A percentile compares a stretch with the other conserved stretches of the same genome.
These are phyloP conservation scores for Drosophila erecta DNA, from an alignment of 1,140 invertebrate species.

Conservation along the genomic window DNA sequence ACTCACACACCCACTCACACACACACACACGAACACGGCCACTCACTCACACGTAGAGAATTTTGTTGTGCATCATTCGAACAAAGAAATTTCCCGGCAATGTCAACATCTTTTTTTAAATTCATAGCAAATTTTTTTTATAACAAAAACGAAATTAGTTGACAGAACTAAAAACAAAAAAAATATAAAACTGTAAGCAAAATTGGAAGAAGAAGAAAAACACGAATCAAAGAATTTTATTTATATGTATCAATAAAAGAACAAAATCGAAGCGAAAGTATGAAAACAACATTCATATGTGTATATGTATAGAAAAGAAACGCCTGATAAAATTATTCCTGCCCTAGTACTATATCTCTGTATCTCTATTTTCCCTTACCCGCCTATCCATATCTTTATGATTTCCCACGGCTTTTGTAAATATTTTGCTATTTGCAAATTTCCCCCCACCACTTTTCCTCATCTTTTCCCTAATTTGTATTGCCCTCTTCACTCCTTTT, in stretches of 20 bases:
- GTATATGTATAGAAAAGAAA: constrained; percentile 18
- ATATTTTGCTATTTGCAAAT: constrained; percentile 63
- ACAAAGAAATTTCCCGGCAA: constrained; percentile 35
- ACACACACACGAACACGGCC: constrained; percentile 21
- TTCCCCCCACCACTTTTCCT: constrained; percentile 37
- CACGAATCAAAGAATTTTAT: constrained; percentile 51
- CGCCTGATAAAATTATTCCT: constrained; percentile 14
- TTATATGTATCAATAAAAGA: constrained; percentile 54
- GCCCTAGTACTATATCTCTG: constrained; percentile 2
- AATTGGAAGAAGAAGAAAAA: constrained; percentile 34
- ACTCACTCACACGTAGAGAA: constrained; percentile 41
- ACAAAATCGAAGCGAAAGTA: constrained; percentile 16
- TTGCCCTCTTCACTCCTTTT: constrained; percentile 2
- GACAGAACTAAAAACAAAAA: constrained; percentile 30
- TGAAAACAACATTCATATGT: constrained; percentile 23
- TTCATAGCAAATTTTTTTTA: constrained; percentile 63
- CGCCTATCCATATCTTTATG: constrained; percentile 3
- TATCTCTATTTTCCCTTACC: background rate
- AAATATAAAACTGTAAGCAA: constrained; percentile 51
- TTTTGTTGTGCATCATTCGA: constrained; percentile 33
- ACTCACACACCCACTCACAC: constrained; percentile 25
- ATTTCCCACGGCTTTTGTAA: constrained; percentile 60
- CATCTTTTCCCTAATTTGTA: constrained; percentile 34
- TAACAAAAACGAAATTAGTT: constrained; percentile 46
- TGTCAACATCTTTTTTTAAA: constrained; percentile 42